Conservation (phyloP, 1,140 invertebrate species). For the Caligus rogercresseyi region DNA sequence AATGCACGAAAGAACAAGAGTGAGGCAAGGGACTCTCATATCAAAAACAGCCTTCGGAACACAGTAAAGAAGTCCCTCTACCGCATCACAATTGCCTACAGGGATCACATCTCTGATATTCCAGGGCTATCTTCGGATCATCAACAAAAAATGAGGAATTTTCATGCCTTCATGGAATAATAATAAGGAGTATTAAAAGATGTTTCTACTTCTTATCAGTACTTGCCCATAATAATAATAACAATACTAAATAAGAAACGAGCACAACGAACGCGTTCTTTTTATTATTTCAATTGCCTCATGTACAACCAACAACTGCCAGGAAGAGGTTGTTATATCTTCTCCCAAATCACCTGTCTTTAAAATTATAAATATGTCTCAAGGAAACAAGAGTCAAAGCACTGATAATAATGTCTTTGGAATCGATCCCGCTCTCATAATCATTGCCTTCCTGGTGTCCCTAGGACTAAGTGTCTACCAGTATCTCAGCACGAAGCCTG, state of each 20-base stretch:
- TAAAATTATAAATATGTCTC: too few species aligned
- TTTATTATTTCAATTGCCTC: too few species aligned
- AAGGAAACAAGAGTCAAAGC: too few species aligned
- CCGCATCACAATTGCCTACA: conserved; percentile 46
- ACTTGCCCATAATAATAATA: too few species aligned
- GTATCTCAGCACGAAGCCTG: neutral
- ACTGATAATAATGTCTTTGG: neutral
- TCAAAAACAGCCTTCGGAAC: conserved; percentile 39
- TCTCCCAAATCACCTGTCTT: too few species aligned
- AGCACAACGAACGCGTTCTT: too few species aligned
- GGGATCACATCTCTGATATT: conserved; percentile 45
- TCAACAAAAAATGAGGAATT: neutral
- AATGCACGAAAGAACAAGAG: conserved; percentile 33
- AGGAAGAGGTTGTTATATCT: too few species aligned
- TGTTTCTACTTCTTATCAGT: too few species aligned
- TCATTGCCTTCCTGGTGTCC: neutral
- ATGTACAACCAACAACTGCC: too few species aligned
- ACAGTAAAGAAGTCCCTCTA: conserved; percentile 52
- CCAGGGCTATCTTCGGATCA: conserved; percentile 23
- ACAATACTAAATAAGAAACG: too few species aligned
- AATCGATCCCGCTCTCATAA: neutral
- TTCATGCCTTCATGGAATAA: neutral
- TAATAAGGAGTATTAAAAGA: too few species aligned
- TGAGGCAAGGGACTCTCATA: conserved; percentile 40
- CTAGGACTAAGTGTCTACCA: neutral